phyloP scores from a whole-genome alignment of 2,113 vertebrate genomes.

The Leucopternis melanops region DNA sequence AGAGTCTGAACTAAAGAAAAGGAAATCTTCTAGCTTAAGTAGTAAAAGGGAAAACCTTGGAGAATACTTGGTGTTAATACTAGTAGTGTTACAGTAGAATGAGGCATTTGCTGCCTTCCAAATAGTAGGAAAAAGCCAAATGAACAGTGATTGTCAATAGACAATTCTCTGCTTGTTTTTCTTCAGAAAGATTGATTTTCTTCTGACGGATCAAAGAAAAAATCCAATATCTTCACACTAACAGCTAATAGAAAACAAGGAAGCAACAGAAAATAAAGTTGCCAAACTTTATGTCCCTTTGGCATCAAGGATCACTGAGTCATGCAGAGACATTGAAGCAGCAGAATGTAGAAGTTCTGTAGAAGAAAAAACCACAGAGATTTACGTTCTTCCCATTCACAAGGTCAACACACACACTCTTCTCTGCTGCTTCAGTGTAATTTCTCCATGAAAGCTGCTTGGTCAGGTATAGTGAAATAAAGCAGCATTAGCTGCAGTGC shows the following conservation, averaged over 20 bases:
- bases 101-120: neutral
- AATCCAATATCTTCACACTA: neutral
- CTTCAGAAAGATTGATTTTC: constrained; percentile 3
- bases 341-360: neutral
- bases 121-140: neutral
- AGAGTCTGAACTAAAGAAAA: neutral
- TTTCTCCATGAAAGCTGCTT: neutral
- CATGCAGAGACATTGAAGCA: neutral
- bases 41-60: neutral
- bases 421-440: neutral
- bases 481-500: neutral
- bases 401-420: neutral
- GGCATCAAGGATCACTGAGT: neutral
- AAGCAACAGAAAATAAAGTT: neutral
- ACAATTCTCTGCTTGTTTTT: neutral
- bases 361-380: neutral
- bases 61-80: neutral
- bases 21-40: neutral
- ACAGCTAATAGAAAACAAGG: neutral
- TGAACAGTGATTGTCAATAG: neutral
- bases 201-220: neutral
- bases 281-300: neutral
- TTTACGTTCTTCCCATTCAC: neutral
- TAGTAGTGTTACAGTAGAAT: neutral
- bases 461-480: neutral